Evolutionary conservation across 2,797 vertebrate species (phyloP).

Genomic region (Odontamblyopus rebecca): DNA sequence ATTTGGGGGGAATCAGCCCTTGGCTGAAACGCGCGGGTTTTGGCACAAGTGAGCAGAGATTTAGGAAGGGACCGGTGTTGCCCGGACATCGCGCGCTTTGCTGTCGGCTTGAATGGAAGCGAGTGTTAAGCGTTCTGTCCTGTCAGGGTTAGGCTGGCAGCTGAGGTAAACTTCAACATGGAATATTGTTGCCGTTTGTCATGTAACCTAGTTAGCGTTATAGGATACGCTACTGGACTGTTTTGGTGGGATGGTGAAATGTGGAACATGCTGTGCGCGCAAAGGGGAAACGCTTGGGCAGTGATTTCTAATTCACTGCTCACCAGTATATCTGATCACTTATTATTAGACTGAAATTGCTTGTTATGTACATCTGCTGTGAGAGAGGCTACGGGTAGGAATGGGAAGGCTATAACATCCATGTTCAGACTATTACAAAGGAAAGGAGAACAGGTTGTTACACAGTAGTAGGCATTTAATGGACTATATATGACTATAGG

Average conservation of each 20-base stretch:
- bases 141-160: conserved; percentile 44
- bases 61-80: conserved; percentile 23
- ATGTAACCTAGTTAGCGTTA: background rate
- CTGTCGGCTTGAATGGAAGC: conserved; percentile 26
- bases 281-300: background rate
- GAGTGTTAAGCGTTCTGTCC: conserved; percentile 25
- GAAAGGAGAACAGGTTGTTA: conserved; percentile 10
- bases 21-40: conserved; percentile 9
- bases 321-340: background rate
- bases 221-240: background rate
- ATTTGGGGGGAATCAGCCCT: conserved; percentile 14
- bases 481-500: background rate
- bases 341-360: background rate
- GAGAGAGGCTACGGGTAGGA: conserved; percentile 20
- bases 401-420: conserved; percentile 10
- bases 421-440: background rate
- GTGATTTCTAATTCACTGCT: background rate
- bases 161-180: conserved; percentile 29
- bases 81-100: conserved; percentile 16
- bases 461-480: background rate
- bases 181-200: background rate
- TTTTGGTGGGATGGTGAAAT: background rate
- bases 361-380: background rate
- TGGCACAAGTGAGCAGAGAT: conserved; percentile 27
- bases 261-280: background rate